Base-by-base conservation (phyloP, 2,888 invertebrate genomes). In the Tholera decimalis region DNA sequence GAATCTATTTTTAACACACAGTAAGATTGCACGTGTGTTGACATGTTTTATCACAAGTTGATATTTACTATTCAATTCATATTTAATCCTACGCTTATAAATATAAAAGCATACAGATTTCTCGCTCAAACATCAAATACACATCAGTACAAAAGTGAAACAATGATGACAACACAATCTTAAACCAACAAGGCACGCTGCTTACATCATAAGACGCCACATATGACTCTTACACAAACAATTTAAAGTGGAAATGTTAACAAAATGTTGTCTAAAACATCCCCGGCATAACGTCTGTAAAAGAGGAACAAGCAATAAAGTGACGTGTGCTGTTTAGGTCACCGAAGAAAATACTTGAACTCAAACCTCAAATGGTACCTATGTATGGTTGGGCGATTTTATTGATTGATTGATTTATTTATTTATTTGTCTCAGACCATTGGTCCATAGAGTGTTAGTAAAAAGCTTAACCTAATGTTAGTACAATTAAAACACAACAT, bases 171-270 rank as follows among this genome's bases (percentile, higher is more conserved):
- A 56, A 37, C 59, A 60, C 44, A 70, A 63, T 71, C 67, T 65
- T 78, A 54, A 71, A 71, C 55, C 58, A 78, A 79, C 57, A 63
- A 28, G 47, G 56, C 57, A 62, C 59, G 66, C 59, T 57, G 54
- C 72, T 60, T 30, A 77, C 78, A 73, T 74, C 74, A 73, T 56
- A 30, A 47, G 47, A 46, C 49, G 43, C 62, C 62, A 67, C 67
- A 73, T 62, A 75, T 59, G 35, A 51, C 30, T 61, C 39, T 35
- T 26, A 30, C 22, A 56, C 44, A 60, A 53, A 65, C 72, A 57
- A 46, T 57, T 55, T 66, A 49, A 57, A 49, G 49, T 72, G 46
- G 44, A 72, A 57, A 72, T 41, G 47, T 54, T 59, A 51, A 56
- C 20, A 56, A 44, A 33, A 39, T 37, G 35, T 35, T 55, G 28